These are phyloP conservation scores for Steinernema feltiae DNA, from an alignment of 1,140 invertebrate genomes.

Conservation along the genomic window DNA sequence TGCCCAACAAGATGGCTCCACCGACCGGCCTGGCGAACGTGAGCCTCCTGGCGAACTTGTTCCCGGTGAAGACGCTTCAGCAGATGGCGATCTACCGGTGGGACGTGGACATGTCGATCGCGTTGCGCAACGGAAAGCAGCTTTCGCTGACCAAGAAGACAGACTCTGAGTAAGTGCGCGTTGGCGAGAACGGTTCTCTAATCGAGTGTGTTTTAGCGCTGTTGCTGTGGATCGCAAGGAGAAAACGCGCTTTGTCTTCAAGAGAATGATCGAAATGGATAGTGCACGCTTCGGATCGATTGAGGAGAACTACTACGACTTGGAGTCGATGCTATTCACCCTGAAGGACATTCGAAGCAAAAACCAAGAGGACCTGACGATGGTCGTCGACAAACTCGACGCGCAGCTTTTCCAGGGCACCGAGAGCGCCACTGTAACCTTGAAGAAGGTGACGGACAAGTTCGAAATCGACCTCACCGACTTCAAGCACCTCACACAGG, in stretches of 20 bases:
- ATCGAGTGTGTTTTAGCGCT: not conserved
- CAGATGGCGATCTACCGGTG: slow-evolving; percentile 9
- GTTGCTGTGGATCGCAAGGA: not conserved
- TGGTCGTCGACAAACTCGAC: not conserved
- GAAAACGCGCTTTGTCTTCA: not conserved
- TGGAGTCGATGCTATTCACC: not conserved
- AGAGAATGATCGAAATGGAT: not conserved
- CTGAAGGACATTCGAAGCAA: not conserved
- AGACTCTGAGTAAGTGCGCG: not conserved
- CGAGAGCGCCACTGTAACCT: not conserved
- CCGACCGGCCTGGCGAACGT: not conserved
- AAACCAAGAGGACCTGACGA: not conserved
- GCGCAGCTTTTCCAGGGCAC: not conserved
- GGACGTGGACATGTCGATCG: not conserved
- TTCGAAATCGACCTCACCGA: not conserved
- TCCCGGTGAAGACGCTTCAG: slow-evolving; percentile 1
- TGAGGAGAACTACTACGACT: not conserved
- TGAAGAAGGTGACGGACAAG: not conserved
- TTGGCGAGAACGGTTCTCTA: not conserved
- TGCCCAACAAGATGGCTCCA: not conserved
- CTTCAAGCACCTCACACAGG: not conserved
- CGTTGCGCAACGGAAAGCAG: not conserved
- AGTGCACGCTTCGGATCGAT: not conserved
- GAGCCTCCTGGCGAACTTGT: not conserved
- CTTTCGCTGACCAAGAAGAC: not conserved